phyloP scores from a whole-genome alignment of 2,797 vertebrate genomes.

The Rhinichthys osculus region DNA sequence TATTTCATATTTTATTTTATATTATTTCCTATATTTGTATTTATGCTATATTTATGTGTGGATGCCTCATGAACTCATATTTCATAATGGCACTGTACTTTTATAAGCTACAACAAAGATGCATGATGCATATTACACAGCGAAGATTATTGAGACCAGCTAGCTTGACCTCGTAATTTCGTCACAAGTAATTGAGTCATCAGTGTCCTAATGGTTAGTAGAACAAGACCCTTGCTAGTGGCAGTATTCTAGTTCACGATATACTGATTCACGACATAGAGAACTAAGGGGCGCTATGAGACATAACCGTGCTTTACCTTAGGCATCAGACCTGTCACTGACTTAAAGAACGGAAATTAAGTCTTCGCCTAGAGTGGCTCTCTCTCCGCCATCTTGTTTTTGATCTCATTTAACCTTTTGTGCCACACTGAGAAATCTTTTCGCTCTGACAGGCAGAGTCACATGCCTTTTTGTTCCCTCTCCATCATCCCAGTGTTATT shows the following conservation, averaged over 20 bases:
- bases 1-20: background rate
- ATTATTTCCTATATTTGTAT: background rate
- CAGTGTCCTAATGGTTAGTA: slow-evolving; percentile 3
- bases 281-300: background rate
- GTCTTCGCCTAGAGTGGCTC: slow-evolving; percentile 1
- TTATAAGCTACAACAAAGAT: background rate
- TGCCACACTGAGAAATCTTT: slow-evolving; percentile 15
- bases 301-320: background rate
- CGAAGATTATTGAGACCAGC: background rate
- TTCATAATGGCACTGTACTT: background rate
- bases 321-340: slow-evolving; percentile 23
- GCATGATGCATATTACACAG: background rate
- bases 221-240: background rate
- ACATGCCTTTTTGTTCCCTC: slow-evolving; percentile 16
- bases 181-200: background rate
- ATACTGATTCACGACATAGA: background rate
- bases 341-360: slow-evolving; percentile 23
- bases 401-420: slow-evolving; percentile 40
- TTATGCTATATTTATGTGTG: background rate
- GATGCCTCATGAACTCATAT: background rate
- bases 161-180: background rate
- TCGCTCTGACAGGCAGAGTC: slow-evolving; percentile 30
- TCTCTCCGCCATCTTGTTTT: slow-evolving; percentile 24
- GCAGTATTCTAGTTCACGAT: background rate
- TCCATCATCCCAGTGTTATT: slow-evolving; percentile 33